These are phyloP conservation scores for Nudaria mundana DNA, from an alignment of 2,888 invertebrate genomes.

Conservation along the genomic window DNA sequence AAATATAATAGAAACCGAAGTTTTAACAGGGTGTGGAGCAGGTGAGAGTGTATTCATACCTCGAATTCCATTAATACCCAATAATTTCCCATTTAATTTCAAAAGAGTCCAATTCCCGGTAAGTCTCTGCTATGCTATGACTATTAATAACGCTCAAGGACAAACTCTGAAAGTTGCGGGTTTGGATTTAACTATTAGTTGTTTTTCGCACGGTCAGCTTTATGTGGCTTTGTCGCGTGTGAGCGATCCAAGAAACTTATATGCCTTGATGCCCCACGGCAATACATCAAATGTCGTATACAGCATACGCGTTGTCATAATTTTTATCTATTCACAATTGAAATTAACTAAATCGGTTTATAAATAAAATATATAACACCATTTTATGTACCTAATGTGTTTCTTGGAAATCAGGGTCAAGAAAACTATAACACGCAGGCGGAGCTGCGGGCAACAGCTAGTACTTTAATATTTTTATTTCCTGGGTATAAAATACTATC, in stretches of 20 bases:
- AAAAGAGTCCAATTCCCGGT: conserved; percentile 25
- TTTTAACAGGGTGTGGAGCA: not conserved
- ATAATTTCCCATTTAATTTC: conserved; percentile 28
- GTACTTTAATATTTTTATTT: no score
- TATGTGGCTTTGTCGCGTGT: not conserved
- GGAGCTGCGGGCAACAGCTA: no score
- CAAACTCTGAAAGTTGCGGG: not conserved
- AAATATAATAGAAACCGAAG: not conserved
- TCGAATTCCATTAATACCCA: conserved; percentile 24
- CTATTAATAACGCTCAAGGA: conserved; percentile 9
- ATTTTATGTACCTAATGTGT: no score
- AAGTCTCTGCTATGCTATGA: conserved; percentile 18
- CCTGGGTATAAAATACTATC: no score
- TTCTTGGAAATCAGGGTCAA: no score
- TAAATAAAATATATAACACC: no score
- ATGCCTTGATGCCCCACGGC: not conserved
- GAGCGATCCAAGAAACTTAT: not conserved
- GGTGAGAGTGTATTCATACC: conserved; percentile 12
- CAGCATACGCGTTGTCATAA: no score
- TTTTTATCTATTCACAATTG: no score
- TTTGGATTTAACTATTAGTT: not conserved
- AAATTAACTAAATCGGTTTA: no score
- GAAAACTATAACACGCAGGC: no score
- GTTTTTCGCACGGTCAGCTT: not conserved
- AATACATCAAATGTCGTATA: not conserved